Evolutionary conservation across 2,113 vertebrate genomes (phyloP), one percentile per base, ranked within the genome.

Genomic region (Corythoichthys intestinalis): DNA sequence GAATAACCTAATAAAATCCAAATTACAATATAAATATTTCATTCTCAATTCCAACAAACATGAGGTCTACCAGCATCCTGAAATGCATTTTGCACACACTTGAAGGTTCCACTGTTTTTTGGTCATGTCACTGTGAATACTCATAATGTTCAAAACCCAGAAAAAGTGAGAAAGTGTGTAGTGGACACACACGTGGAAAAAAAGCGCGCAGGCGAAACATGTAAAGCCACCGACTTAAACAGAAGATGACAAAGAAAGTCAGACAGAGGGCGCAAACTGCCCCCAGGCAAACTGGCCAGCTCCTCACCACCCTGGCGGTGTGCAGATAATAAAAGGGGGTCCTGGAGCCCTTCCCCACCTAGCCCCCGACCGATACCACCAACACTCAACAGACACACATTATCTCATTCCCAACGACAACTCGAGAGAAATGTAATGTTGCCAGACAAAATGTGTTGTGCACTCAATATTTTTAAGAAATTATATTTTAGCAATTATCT

Each of bases 231-330:
- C 65, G 14, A 79, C 80, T 77, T 80, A 59, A 65, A 81, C 48
- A 84, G 44, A 71, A 86, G 63, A 83, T 44, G 67, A 80, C 78
- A 83, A 75, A 84, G 77, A 80, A 79, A 82, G 76, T 73, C 70
- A 86, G 75, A 60, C 75, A 65, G 72, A 79, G 65, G 78, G 83
- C 81, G 89, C 74, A 80, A 92, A 90, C 90, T 88, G 91, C 91
- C 93, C 91, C 59, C 69, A 60, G 93, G 94, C 93, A 80, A 86
- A 83, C 83, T 83, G 86, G 89, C 91, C 90, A 88, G 92, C 91
- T 92, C 11, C 90, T 88, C 85, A 91, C 86, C 88, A 91, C 78
- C 76, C 72, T 79, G 69, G 75, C 61, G 4, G 89, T 91, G 84
- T 83, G 90, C 84, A 60, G 82, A 83, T 80, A 82, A 9, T 75